Base-by-base conservation (phyloP, 1,140 invertebrate species). In the Batillaria attramentaria region DNA sequence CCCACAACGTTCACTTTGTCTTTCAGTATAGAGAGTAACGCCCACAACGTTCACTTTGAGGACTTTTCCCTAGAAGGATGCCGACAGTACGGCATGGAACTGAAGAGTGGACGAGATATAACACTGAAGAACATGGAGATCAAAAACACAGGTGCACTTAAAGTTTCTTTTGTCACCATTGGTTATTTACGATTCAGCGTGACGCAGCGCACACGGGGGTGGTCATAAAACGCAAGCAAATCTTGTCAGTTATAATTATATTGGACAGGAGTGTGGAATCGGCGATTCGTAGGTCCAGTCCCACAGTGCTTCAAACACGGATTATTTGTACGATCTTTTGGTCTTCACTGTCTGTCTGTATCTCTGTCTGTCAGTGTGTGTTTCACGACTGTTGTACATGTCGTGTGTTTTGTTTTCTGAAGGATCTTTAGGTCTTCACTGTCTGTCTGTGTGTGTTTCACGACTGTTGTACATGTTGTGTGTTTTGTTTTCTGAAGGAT, bases 71-170 rank as follows among this genome's bases (percentile, higher is more conserved):
- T 77, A 31, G 74, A 77, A 33, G 74, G 54, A n/a, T 77, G 74
- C 65, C 74, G 74, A 10, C 60, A 41, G 2, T 39, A 77, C 28
- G 74, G 74, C 6, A 20, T 77, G 37, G 28, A 41, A 24, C 50
- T 37, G 31, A 39, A 24, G 4, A 28, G 20, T 13, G 39, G n/a
- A 16, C 39, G 39, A 35, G 65, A 66, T 46, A 28, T 77, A 20
- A 43, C 35, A n/a, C 41, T 77, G 1, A 62, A 62, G n/a, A 77
- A 77, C 42, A 66, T 77, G 74, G 74, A 74, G 33, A 57, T 74
- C 54, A 74, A 74, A 74, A 74, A 74, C 72, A 54, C 72, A 57
- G 72, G 72, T 74, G n/a, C n/a, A n/a, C n/a, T n/a, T n/a, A n/a
- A n/a, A n/a, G n/a, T n/a, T n/a, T n/a, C n/a, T n/a, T n/a, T n/a